Evolutionary conservation across 1,140 invertebrate species (phyloP), one percentile per base, ranked within the genome.

Genomic region (Drosophila chauvacae): DNA sequence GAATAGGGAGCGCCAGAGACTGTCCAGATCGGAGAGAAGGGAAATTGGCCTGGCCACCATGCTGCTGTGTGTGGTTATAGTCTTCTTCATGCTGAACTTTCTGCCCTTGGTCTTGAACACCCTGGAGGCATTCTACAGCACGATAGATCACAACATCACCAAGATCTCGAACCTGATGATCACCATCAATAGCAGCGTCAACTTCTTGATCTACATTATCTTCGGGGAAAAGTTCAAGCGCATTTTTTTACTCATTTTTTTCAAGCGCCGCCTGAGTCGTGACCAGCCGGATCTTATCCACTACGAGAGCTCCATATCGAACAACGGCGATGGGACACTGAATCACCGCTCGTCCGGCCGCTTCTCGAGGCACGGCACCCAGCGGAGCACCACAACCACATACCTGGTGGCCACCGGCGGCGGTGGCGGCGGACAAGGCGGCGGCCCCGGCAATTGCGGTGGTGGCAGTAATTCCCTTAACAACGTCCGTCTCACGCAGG

Each of bases 121-220:
- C 26, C 94, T 96, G 65, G 97, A 98, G 91, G 95, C 95, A 20
- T 96, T 96, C 87, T 94, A 94, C 85, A 94, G 95, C 41, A 95
- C 93, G 66, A 94, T 94, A 71, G 91, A 95, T 82, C 94, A 97
- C 90, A 95, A 97, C 48, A 93, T 99, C 50, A 96, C 99, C 9
- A 97, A 96, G 82, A 94, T 95, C 9, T 96, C 96, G 76, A 99
- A 99, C 92, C 94, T 99, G n/a, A 94, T 99, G 33, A 97, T 99
- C 13, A 98, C 97, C 30, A 96, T 99, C 80, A 99, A 99, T 93
- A 98, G 97, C 81, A 98, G 98, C 78, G 97, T 99, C 39, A 99
- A 99, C 93, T 99, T 99, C 92, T 95, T 99, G 57, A 98, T 99
- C 70, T 99, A 99, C 93, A 98, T 98, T 66, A 97, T 98, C 41